Percentiles rank a stretch among this genome's conserved stretches.
These are phyloP conservation scores for Loris lydekkerianus DNA, from an alignment of 2,797 vertebrate species.

Conservation along the genomic window DNA sequence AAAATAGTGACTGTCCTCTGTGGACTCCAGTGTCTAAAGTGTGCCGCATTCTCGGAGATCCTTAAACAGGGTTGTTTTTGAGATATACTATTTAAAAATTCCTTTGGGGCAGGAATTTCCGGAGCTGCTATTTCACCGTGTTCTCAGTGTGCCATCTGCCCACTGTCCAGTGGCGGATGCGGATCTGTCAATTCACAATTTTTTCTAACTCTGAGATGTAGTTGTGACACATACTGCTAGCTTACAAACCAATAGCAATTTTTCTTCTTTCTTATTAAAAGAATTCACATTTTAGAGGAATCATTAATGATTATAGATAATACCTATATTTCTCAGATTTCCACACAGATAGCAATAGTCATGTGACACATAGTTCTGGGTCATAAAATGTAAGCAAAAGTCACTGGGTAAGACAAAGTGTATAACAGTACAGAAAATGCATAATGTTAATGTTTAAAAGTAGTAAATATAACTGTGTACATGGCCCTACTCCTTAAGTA, in stretches of 20 bases:
- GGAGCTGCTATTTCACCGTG: neutral
- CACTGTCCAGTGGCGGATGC: neutral
- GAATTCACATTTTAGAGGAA: neutral
- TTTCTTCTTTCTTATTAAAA: slow-evolving; percentile 25
- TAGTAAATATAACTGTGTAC: neutral
- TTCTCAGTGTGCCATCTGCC: neutral
- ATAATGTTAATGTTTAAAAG: neutral
- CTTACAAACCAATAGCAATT: neutral
- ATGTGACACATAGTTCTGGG: neutral
- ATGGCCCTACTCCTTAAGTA: neutral
- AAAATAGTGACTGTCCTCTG: neutral
- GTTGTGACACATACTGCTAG: neutral
- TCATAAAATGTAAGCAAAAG: slow-evolving; percentile 28
- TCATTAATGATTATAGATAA: neutral
- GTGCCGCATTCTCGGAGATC: neutral
- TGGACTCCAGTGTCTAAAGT: neutral
- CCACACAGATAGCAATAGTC: neutral
- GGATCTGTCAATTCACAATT: neutral
- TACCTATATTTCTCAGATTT: neutral
- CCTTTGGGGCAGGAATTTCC: neutral
- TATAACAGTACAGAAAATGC: neutral
- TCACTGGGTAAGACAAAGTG: neutral
- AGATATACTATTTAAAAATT: neutral
- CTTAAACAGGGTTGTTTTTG: neutral
- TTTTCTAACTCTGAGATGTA: neutral